Conservation (phyloP, 2,113 vertebrate genomes). For the Pleuronectes platessa region DNA sequence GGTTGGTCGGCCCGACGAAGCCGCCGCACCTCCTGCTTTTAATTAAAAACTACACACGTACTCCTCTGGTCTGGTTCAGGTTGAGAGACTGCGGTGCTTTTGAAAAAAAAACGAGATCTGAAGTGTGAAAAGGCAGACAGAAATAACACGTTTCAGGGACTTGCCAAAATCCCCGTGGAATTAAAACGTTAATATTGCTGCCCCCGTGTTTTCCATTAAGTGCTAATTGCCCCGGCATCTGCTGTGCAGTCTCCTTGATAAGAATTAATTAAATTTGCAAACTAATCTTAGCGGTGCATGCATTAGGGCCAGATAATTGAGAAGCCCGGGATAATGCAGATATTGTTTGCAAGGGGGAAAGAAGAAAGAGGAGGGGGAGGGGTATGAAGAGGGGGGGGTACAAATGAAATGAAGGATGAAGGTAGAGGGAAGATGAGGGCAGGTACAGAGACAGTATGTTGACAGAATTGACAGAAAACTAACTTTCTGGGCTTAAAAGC, state of each 20-base stretch:
- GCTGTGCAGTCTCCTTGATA: slow-evolving; percentile 83
- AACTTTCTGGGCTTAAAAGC: slow-evolving; percentile 54
- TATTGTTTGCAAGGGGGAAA: slow-evolving; percentile 62
- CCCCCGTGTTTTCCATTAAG: slow-evolving; percentile 83
- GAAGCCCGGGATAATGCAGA: slow-evolving; percentile 73
- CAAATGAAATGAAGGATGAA: slow-evolving; percentile 64
- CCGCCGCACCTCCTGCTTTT: slow-evolving; percentile 54
- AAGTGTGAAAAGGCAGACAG: slow-evolving; percentile 68
- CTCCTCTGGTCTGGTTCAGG: slow-evolving; percentile 67
- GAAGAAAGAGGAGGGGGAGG: slow-evolving; percentile 18
- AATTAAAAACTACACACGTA: slow-evolving; percentile 67
- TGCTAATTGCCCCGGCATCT: slow-evolving; percentile 84
- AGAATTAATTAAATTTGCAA: slow-evolving; percentile 86
- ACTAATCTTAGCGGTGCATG: slow-evolving; percentile 82
- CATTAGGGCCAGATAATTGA: slow-evolving; percentile 80
- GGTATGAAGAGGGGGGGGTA: not conserved
- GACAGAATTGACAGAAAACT: slow-evolving; percentile 56
- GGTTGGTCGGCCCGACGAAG: slow-evolving; percentile 40
- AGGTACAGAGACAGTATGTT: slow-evolving; percentile 40
- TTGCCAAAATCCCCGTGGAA: slow-evolving; percentile 78
- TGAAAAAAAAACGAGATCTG: slow-evolving; percentile 73
- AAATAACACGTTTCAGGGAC: slow-evolving; percentile 73
- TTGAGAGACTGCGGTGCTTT: slow-evolving; percentile 67
- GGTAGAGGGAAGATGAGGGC: slow-evolving; percentile 45
- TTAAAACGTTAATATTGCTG: slow-evolving; percentile 82